Conservation (phyloP, 2,113 vertebrate genomes). For the Elaphurus davidianus region DNA sequence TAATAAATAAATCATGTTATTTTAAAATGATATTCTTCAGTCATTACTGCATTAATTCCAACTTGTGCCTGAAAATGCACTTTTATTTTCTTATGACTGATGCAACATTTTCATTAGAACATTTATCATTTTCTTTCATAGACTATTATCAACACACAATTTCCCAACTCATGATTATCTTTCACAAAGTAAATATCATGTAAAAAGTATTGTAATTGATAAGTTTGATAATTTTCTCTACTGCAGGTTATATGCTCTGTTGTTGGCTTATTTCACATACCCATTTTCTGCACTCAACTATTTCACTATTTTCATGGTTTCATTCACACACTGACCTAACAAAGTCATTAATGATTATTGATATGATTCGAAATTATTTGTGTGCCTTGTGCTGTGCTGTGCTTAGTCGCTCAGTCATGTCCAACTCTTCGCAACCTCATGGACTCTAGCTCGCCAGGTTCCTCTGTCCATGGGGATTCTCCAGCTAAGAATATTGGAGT, state of each 20-base stretch:
- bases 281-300: neutral
- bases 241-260: neutral
- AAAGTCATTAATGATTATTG: neutral
- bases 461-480: neutral
- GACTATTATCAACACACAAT: neutral
- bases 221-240: neutral
- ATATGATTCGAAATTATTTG: neutral
- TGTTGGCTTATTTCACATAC: neutral
- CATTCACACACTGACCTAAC: neutral
- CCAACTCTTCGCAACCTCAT: neutral
- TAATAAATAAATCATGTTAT: neutral
- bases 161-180: neutral
- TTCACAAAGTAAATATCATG: neutral
- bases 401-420: neutral
- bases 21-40: neutral
- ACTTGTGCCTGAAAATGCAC: neutral
- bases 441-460: neutral
- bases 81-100: slow-evolving; percentile 20
- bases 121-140: neutral
- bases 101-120: neutral
- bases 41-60: slow-evolving; percentile 22
- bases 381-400: neutral
- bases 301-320: neutral
- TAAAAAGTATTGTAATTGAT: neutral
- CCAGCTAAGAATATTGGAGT: neutral